Evolutionary conservation across 2,888 invertebrate species (phyloP).

Genomic region (Dolomedes plantarius): DNA sequence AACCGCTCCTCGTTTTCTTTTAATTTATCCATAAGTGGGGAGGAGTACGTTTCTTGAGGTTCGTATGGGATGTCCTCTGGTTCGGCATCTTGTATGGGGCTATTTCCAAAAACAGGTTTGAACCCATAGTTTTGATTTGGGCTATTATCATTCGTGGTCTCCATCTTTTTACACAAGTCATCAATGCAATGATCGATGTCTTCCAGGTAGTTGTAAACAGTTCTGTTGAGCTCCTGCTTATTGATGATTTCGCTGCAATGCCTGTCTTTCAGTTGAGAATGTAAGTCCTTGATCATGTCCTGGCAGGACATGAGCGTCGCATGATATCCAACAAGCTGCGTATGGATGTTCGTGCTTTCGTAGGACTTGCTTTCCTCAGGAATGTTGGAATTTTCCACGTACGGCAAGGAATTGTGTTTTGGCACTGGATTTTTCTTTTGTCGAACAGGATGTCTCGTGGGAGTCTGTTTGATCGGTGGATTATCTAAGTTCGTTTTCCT

Average conservation of each 20-base stretch:
- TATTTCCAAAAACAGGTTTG: constrained; percentile 35
- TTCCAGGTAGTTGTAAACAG: constrained; percentile 61
- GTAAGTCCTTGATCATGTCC: constrained; percentile 67
- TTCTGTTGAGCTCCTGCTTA: constrained; percentile 61
- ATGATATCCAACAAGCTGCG: constrained; percentile 58
- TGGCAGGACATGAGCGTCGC: constrained; percentile 64
- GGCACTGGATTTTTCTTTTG: constrained; percentile 4
- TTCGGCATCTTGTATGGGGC: not conserved
- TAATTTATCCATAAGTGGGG: constrained; percentile 51
- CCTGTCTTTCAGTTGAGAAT: constrained; percentile 63
- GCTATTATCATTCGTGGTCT: constrained; percentile 37
- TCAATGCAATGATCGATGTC: constrained; percentile 68
- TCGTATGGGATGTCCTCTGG: constrained; percentile 34
- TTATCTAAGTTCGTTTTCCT: constrained; percentile 38
- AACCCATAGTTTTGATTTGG: constrained; percentile 42
- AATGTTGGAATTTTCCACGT: not conserved
- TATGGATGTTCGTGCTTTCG: constrained; percentile 51
- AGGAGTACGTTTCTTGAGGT: not conserved
- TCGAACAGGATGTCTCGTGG: constrained; percentile 26
- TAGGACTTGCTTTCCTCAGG: constrained; percentile 10
- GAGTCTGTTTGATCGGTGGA: constrained; percentile 16
- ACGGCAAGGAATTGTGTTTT: constrained; percentile 26
- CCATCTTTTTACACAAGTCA: constrained; percentile 67
- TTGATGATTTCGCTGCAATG: constrained; percentile 65
- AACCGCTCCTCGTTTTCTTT: constrained; percentile 57